Conservation (phyloP, 2,113 vertebrate species). For the Tapirus terrestris region DNA sequence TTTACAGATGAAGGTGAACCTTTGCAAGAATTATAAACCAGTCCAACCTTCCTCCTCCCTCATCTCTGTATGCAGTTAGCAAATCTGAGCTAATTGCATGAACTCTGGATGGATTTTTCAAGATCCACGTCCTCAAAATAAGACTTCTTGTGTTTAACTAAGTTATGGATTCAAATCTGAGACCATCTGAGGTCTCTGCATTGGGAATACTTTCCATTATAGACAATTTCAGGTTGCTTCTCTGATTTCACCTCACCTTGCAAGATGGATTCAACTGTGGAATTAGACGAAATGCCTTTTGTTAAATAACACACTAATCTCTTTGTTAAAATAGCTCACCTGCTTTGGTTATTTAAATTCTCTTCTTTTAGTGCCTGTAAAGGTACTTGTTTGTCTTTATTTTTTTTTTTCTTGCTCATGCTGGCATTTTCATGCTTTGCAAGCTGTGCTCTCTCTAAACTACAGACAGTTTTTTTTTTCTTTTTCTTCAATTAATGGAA, state of each 20-base stretch:
- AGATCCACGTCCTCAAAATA: background rate
- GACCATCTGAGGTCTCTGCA: constrained; percentile 3
- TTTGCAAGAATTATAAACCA: constrained; percentile 6
- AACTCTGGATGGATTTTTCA: constrained; percentile 13
- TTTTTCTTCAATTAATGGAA: constrained; percentile 72
- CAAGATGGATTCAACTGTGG: constrained; percentile 65
- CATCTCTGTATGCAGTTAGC: constrained; percentile 29
- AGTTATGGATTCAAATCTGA: constrained; percentile 28
- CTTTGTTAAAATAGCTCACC: constrained; percentile 62
- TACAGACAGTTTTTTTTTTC: constrained; percentile 28
- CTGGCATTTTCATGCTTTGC: constrained; percentile 25
- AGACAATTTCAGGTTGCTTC: constrained; percentile 56
- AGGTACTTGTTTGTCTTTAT: background rate
- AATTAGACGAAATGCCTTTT: constrained; percentile 68
- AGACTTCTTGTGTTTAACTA: background rate
- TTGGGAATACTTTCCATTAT: background rate
- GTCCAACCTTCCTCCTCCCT: background rate
- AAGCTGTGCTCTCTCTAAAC: background rate
- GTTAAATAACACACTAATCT: constrained; percentile 71
- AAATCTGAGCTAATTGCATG: constrained; percentile 61
- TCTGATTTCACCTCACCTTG: constrained; percentile 63
- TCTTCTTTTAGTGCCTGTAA: constrained; percentile 55
- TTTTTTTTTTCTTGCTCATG: constrained; percentile 47
- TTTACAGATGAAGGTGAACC: background rate
- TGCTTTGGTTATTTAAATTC: constrained; percentile 72